Conservation (phyloP, 2,888 invertebrate species). For the Protodeltote pygarga region DNA sequence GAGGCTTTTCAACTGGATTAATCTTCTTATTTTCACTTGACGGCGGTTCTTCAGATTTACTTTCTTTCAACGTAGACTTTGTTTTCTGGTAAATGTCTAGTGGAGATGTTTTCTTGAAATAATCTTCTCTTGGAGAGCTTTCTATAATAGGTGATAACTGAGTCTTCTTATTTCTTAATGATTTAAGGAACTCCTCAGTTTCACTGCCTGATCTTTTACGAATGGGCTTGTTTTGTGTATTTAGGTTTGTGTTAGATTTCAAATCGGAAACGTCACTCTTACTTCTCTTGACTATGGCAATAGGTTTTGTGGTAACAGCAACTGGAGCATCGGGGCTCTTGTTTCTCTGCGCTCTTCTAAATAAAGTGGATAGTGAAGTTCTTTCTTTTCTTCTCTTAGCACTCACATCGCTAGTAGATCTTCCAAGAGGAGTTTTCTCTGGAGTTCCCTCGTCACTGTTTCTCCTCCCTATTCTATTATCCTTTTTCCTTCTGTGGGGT, state of each 20-base stretch:
- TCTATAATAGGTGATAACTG: constrained; percentile 94
- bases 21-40: constrained; percentile 73
- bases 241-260: constrained; percentile 82
- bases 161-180: constrained; percentile 87
- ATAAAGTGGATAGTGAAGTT: constrained; percentile 89
- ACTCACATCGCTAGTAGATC: constrained; percentile 87
- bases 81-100: constrained; percentile 75
- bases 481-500: constrained; percentile 88
- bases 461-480: constrained; percentile 72
- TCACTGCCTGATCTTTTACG: constrained; percentile 88
- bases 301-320: constrained; percentile 78
- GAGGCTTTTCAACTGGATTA: constrained; percentile 82
- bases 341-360: constrained; percentile 87
- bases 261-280: constrained; percentile 89
- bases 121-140: constrained; percentile 90
- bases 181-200: constrained; percentile 87
- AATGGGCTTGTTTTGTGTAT: constrained; percentile 76
- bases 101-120: constrained; percentile 85
- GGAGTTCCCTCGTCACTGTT: constrained; percentile 86
- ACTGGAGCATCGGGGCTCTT: constrained; percentile 83
- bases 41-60: constrained; percentile 60
- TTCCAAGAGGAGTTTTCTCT: constrained; percentile 78
- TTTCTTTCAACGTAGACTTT: constrained; percentile 67
- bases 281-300: constrained; percentile 84
- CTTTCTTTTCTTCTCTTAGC: constrained; percentile 82